phyloP scores from a whole-genome alignment of 2,797 vertebrate species.

The Sebastes steindachneri region DNA sequence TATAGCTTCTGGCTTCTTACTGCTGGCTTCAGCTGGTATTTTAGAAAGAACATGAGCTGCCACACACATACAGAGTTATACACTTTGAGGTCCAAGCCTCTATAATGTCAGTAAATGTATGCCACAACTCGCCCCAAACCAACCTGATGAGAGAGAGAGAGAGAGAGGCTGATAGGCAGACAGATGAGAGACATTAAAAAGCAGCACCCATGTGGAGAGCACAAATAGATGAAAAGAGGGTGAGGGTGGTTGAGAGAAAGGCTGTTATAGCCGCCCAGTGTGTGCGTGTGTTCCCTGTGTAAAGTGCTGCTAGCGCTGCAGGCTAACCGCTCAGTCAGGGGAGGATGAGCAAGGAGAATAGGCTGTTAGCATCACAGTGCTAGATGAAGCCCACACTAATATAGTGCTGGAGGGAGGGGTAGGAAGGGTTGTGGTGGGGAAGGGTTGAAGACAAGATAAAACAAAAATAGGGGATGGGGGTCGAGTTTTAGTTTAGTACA shows the following conservation, averaged over 20 bases:
- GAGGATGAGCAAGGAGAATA: conserved; percentile 76
- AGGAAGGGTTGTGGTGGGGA: not conserved
- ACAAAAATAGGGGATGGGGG: not conserved
- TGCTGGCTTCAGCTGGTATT: conserved; percentile 36
- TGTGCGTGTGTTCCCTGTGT: conserved; percentile 46
- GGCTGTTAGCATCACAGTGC: conserved; percentile 64
- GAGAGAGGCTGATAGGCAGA: conserved; percentile 8
- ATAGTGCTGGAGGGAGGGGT: conserved; percentile 37
- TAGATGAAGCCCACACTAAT: conserved; percentile 66
- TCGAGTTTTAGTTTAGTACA: not conserved
- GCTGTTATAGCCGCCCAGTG: conserved; percentile 24
- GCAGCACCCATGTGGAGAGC: conserved; percentile 40
- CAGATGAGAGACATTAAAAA: conserved; percentile 38
- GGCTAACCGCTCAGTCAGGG: conserved; percentile 69
- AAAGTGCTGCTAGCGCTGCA: conserved; percentile 77
- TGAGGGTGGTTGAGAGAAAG: conserved; percentile 44
- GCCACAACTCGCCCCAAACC: conserved; percentile 55
- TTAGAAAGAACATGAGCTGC: conserved; percentile 39
- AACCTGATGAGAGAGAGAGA: conserved; percentile 20
- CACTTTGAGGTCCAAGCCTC: conserved; percentile 16
- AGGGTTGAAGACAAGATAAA: conserved; percentile 25
- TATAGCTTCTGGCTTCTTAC: conserved; percentile 23
- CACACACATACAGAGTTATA: not conserved
- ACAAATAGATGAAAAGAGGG: conserved; percentile 44
- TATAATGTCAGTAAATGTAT: conserved; percentile 68